Percentiles rank a stretch among this genome's conserved stretches.
Conservation (phyloP, 2,888 invertebrate genomes). For the Abrostola tripartita region DNA sequence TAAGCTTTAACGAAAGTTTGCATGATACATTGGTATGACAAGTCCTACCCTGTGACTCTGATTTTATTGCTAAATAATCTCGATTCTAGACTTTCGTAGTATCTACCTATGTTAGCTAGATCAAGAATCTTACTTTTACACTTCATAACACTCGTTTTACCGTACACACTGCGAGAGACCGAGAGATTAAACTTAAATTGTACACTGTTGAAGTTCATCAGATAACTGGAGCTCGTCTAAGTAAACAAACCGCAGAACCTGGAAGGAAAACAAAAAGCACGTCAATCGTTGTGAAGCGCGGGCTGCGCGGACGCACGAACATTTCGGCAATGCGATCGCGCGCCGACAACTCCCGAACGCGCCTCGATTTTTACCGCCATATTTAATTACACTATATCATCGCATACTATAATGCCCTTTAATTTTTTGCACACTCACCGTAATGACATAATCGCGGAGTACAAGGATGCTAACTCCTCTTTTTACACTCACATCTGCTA, state of each 20-base stretch:
- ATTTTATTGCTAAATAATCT: too few relatives aligned
- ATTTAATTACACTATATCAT: conserved; percentile 86
- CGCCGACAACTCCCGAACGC: conserved; percentile 45
- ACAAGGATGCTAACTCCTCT: conserved; percentile 64
- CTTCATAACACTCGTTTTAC: too few relatives aligned
- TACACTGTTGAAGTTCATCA: neutral
- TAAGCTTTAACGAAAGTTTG: too few relatives aligned
- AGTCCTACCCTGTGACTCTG: too few relatives aligned
- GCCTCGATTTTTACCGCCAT: conserved; percentile 58
- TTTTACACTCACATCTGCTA: conserved; percentile 68
- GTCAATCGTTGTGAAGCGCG: conserved; percentile 36
- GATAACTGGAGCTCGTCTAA: neutral
- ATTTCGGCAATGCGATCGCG: conserved; percentile 59
- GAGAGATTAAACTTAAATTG: neutral
- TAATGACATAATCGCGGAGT: conserved; percentile 85
- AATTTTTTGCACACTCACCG: conserved; percentile 73
- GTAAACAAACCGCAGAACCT: conserved; percentile 11
- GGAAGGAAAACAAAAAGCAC: conserved; percentile 46
- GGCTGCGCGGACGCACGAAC: conserved; percentile 40
- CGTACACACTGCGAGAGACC: too few relatives aligned
- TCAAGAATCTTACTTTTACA: too few relatives aligned
- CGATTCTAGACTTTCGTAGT: too few relatives aligned
- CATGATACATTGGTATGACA: too few relatives aligned
- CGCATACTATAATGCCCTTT: conserved; percentile 86
- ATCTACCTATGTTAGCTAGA: too few relatives aligned